Evolutionary conservation across 2,113 vertebrate species (phyloP), one percentile per base, ranked within the genome.

Genomic region (Sminthopsis crassicaudata): DNA sequence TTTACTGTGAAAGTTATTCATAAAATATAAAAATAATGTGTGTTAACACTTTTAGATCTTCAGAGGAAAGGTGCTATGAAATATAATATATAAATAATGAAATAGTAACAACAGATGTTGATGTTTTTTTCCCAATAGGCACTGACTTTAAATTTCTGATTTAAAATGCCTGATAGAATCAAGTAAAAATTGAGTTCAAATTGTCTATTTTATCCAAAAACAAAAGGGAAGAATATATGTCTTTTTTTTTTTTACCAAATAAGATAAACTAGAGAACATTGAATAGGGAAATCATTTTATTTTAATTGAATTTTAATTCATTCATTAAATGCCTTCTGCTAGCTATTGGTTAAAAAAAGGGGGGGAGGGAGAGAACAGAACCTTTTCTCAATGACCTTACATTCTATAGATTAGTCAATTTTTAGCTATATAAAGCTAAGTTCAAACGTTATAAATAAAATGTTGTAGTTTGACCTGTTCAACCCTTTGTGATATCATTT

Each of bases 61-160:
- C 90, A 88, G 95, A 97, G 90, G 67, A 92, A 97, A 97, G 95
- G 89, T 91, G 46, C 53, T 91, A 92, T 97, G 94, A 98, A 97
- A 96, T 92, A 90, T 95, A 95, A 95, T 95, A 96, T 84, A 96
- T 96, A 96, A 97, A 95, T 96, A 96, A 96, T 96, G 96, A 96
- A 98, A 96, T 96, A 96, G 46, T 76, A 94, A 1, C 95, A 97
- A 94, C 93, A 97, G 95, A 97, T 96, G 96, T 94, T 92, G 93
- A 93, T 93, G 67, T 96, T 97, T 96, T 97, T 95, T 95, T 94
- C 95, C 96, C 95, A 97, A 96, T 92, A 96, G 88, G 42, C 54
- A 95, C 36, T 0, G 57, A 96, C 95, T 96, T 93, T 92, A 97
- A 96, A 90, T 51, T 95, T 92, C 57, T 94, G 91, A 95, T 94